Evolutionary conservation across 2,888 invertebrate genomes (phyloP).

Genomic region (Drosophila tripunctata): DNA sequence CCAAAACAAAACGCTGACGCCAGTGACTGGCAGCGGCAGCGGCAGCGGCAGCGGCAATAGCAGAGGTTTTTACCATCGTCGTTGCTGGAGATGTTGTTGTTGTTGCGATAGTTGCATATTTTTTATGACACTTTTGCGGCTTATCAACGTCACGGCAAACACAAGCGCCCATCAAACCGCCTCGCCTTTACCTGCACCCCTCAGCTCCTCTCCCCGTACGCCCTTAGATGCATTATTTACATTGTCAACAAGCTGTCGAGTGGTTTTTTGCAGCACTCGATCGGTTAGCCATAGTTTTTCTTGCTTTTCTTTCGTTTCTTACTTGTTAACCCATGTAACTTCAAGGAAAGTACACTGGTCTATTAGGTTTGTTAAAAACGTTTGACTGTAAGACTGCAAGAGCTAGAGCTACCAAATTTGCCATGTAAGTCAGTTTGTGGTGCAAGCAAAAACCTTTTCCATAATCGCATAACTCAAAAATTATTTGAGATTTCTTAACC

Average conservation of each 20-base stretch:
- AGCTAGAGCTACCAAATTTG: too few species aligned
- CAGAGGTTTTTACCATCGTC: conserved; percentile 7
- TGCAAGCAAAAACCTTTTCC: too few species aligned
- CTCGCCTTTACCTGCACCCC: neutral
- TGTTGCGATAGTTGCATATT: conserved; percentile 64
- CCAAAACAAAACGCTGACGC: conserved; percentile 74
- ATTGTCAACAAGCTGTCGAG: conserved; percentile 75
- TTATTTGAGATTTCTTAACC: too few species aligned
- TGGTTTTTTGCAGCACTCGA: conserved; percentile 51
- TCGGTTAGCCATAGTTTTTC: conserved; percentile 35
- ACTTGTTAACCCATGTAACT: too few species aligned
- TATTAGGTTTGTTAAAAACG: too few species aligned
- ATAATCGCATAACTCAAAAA: too few species aligned
- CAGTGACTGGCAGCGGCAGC: conserved; percentile 19
- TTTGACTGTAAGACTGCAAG: too few species aligned
- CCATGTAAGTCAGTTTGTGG: too few species aligned
- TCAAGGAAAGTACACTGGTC: too few species aligned
- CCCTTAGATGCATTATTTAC: conserved; percentile 62
- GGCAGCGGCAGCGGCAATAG: conserved; percentile 4
- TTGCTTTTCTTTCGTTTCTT: neutral
- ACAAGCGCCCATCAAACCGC: conserved; percentile 29
- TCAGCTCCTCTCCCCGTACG: neutral
- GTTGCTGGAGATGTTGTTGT: conserved; percentile 4
- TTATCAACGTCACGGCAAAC: conserved; percentile 76
- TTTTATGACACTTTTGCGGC: conserved; percentile 79